A percentile compares a stretch with the other conserved stretches of the same genome.
These are phyloP conservation scores for Euthynnus affinis DNA, from an alignment of 2,797 vertebrate species.

Conservation along the genomic window DNA sequence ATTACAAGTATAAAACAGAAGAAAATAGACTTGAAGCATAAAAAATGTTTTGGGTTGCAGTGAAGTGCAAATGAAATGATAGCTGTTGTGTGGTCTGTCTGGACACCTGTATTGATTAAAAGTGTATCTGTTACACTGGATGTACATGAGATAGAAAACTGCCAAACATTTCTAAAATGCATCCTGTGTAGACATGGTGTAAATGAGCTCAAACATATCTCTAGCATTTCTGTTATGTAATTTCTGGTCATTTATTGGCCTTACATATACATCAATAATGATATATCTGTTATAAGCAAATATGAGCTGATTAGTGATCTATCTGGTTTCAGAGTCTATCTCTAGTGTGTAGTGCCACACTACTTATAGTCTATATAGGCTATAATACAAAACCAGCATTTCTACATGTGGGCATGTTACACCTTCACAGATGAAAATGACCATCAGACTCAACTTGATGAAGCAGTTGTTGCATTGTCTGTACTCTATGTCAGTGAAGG, in stretches of 20 bases:
- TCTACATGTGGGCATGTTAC: neutral
- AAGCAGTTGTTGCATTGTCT: neutral
- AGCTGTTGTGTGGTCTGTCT: neutral
- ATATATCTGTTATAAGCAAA: neutral
- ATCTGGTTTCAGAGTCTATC: no score
- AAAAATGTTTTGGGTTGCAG: neutral
- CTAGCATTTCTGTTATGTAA: no score
- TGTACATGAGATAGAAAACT: no score
- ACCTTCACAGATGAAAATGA: no score
- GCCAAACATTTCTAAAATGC: neutral
- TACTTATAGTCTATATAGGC: neutral
- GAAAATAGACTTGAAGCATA: neutral
- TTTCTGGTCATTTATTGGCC: neutral
- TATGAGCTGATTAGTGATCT: neutral
- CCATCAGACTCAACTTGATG: no score
- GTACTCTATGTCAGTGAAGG: neutral
- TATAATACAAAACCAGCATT: neutral
- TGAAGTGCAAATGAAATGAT: neutral
- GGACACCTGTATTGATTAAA: neutral
- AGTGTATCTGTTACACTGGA: neutral
- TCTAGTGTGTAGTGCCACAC: neutral
- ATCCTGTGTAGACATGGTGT: neutral
- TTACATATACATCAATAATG: neutral
- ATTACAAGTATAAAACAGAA: no score
- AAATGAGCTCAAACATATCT: no score